A percentile compares a stretch with the other conserved stretches of the same genome.
Evolutionary conservation across 2,113 vertebrate species (phyloP).

Genomic region (Salvelinus alpinus): DNA sequence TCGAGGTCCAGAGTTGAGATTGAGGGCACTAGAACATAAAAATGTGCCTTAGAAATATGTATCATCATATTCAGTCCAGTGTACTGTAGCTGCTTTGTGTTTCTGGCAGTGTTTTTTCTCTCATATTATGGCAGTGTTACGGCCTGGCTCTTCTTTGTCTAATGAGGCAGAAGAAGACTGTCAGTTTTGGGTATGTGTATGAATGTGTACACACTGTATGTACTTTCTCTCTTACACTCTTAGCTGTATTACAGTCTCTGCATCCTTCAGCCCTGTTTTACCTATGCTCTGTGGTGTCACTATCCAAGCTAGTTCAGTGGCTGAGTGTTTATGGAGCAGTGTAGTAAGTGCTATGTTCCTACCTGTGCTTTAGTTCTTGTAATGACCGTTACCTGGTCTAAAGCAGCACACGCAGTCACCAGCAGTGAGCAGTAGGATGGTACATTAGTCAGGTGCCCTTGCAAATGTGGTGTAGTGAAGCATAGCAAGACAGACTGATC

Average conservation of each 20-base stretch:
- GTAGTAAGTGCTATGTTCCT: not conserved
- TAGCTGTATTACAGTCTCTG: no score
- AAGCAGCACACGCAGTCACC: not conserved
- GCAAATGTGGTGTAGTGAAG: not conserved
- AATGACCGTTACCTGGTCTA: not conserved
- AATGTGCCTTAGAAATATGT: conserved; percentile 28
- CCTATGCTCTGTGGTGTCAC: no score
- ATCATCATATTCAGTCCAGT: not conserved
- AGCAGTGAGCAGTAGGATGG: not conserved
- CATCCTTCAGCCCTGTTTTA: no score
- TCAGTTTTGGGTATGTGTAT: no score
- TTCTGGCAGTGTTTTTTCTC: not conserved
- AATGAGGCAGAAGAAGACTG: no score
- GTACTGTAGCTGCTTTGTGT: not conserved
- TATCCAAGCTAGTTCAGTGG: no score
- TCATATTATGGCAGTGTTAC: not conserved
- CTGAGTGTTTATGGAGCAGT: not conserved
- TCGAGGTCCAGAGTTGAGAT: no score
- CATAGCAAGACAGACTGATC: not conserved
- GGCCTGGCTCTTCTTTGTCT: no score
- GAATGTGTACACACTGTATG: no score
- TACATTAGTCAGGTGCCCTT: conserved; percentile 6
- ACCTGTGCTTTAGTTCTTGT: not conserved
- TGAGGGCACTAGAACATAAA: conserved; percentile 7
- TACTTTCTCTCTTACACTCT: no score